A percentile compares a stretch with the other conserved stretches of the same genome.
phyloP scores from a whole-genome alignment of 2,113 vertebrate genomes.

The Plestiodon gilberti region DNA sequence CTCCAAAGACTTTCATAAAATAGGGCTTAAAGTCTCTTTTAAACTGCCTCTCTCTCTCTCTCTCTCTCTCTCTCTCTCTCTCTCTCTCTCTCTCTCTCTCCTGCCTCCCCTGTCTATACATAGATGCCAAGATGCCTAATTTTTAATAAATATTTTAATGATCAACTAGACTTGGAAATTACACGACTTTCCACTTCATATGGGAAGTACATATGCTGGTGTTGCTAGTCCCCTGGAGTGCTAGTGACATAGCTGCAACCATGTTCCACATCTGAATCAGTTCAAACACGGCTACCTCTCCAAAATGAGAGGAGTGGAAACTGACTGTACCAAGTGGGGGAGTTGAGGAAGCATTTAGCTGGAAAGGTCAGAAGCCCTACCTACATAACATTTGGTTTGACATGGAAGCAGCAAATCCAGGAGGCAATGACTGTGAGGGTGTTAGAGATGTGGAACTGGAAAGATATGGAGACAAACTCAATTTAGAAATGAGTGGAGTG shows the following conservation, averaged over 20 bases:
- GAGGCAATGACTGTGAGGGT: not conserved
- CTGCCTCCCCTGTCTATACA: no score
- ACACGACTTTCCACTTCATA: not conserved
- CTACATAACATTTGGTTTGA: not conserved
- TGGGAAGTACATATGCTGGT: not conserved
- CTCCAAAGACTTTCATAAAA: not conserved
- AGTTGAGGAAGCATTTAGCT: not conserved
- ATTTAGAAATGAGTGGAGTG: not conserved
- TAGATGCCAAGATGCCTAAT: not conserved
- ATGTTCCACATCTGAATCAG: not conserved
- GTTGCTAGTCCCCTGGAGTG: not conserved
- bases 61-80: no score
- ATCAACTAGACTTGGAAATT: not conserved
- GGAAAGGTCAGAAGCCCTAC: not conserved
- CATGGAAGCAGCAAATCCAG: not conserved
- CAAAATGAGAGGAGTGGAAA: not conserved
- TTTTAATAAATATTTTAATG: not conserved
- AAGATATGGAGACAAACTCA: not conserved
- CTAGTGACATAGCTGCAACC: not conserved
- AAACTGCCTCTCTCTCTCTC: no score
- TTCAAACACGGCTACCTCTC: not conserved
- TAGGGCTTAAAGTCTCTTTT: not conserved
- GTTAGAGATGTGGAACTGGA: not conserved
- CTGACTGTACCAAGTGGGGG: not conserved
- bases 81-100: no score